phyloP scores from a whole-genome alignment of 2,888 invertebrate genomes.

The Saturnia pavonia region DNA sequence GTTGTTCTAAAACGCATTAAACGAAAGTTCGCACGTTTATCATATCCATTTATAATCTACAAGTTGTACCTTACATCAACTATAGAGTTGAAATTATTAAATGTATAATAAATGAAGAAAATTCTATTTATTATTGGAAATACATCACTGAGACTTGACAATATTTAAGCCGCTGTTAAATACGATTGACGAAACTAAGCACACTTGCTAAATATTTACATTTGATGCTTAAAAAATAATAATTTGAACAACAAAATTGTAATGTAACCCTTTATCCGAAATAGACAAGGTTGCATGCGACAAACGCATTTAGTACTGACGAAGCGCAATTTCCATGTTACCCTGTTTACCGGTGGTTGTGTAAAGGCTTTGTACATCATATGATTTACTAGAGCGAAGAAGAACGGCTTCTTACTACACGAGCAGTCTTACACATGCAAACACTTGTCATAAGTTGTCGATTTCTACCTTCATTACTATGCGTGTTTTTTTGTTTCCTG shows the following conservation, averaged over 20 bases:
- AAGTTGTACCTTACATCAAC: not conserved
- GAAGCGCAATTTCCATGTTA: constrained; percentile 75
- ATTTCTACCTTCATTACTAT: constrained; percentile 27
- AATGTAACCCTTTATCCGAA: constrained; percentile 47
- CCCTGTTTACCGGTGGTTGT: constrained; percentile 61
- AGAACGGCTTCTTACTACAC: constrained; percentile 41
- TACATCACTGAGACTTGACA: no score
- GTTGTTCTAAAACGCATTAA: not conserved
- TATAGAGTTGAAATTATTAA: not conserved
- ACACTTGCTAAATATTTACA: not conserved
- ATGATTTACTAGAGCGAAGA: constrained; percentile 67
- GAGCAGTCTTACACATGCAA: constrained; percentile 55
- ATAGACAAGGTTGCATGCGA: constrained; percentile 63
- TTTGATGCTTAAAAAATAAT: not conserved
- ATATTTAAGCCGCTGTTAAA: not conserved
- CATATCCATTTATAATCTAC: not conserved
- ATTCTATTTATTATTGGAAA: no score
- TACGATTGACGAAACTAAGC: not conserved
- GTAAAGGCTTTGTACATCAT: constrained; percentile 51
- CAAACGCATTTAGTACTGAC: constrained; percentile 69
- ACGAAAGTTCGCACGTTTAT: not conserved
- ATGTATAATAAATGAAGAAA: no score
- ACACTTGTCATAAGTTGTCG: constrained; percentile 67
- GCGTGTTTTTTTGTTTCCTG: not conserved
- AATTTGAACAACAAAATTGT: constrained; percentile 33